Evolutionary conservation across 35 echinoderm and acorn worm genomes (phyloP).

Genomic region (Lytechinus variegatus): DNA sequence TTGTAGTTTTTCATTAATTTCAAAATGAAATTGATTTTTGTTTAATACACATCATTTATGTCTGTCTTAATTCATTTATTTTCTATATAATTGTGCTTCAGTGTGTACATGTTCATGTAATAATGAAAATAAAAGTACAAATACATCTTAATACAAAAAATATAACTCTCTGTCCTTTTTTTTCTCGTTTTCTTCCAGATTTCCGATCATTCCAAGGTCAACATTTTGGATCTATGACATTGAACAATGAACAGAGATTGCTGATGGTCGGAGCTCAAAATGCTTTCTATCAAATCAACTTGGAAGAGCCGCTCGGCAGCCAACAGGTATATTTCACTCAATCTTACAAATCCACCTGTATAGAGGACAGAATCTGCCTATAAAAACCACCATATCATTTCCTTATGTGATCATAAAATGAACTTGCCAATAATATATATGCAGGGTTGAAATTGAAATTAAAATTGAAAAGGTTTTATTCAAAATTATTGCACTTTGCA

Average conservation of each 20-base stretch:
- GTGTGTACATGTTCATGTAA: no score
- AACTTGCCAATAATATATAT: no score
- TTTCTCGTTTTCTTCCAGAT: constrained; percentile 10
- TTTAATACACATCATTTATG: no score
- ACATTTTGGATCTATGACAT: constrained; percentile 61
- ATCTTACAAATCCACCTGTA: background rate
- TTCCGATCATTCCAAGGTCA: constrained; percentile 45
- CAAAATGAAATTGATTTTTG: no score
- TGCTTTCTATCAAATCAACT: constrained; percentile 54
- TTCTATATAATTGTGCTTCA: background rate
- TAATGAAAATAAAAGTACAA: no score
- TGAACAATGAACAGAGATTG: constrained; percentile 16
- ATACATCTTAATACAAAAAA: background rate
- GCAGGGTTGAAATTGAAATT: no score
- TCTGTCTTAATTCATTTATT: background rate
- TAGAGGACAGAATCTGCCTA: background rate
- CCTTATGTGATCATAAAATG: no score
- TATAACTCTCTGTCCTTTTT: background rate
- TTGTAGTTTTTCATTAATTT: no score
- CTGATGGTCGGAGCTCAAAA: constrained; percentile 63
- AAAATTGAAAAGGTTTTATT: no score
- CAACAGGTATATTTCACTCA: background rate
- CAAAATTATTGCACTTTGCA: no score
- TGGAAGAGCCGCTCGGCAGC: constrained; percentile 43
- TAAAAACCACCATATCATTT: background rate